Evolutionary conservation across 2,888 invertebrate genomes (phyloP).

Genomic region (Euproctis similis): DNA sequence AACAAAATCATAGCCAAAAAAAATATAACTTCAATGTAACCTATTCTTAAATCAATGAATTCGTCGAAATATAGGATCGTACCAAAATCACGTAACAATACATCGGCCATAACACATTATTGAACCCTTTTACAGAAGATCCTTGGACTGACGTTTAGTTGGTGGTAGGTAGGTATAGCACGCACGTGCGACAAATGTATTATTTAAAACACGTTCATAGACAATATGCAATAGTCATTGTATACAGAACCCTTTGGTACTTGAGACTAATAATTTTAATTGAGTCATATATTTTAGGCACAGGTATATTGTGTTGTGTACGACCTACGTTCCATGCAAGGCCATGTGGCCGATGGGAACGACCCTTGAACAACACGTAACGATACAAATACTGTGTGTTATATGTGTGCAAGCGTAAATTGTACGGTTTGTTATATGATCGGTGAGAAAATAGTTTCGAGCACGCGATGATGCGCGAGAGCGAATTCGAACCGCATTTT

Average conservation of each 20-base stretch:
- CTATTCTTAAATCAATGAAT: slow-evolving; percentile 39
- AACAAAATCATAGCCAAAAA: slow-evolving; percentile 41
- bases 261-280: no score
- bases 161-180: slow-evolving; percentile 33
- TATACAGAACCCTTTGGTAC: slow-evolving; percentile 29
- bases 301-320: no score
- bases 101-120: slow-evolving; percentile 21
- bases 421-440: slow-evolving; percentile 28
- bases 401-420: slow-evolving; percentile 26
- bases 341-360: slow-evolving; percentile 50
- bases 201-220: slow-evolving; percentile 31
- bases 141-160: slow-evolving; percentile 36
- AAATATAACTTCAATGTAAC: slow-evolving; percentile 39
- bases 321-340: slow-evolving; percentile 33
- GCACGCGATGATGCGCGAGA: slow-evolving; percentile 29
- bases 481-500: slow-evolving; percentile 26
- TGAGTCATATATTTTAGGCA: no score
- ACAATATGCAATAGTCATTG: slow-evolving; percentile 34
- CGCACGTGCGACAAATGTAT: slow-evolving; percentile 21
- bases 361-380: slow-evolving; percentile 55
- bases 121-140: slow-evolving; percentile 41
- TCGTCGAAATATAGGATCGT: slow-evolving; percentile 31
- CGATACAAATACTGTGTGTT: slow-evolving; percentile 37
- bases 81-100: slow-evolving; percentile 35
- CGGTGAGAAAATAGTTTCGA: slow-evolving; percentile 32